A percentile compares a stretch with the other conserved stretches of the same genome.
Conservation (phyloP, 1,140 invertebrate genomes). For the Eubasilissa regina region DNA sequence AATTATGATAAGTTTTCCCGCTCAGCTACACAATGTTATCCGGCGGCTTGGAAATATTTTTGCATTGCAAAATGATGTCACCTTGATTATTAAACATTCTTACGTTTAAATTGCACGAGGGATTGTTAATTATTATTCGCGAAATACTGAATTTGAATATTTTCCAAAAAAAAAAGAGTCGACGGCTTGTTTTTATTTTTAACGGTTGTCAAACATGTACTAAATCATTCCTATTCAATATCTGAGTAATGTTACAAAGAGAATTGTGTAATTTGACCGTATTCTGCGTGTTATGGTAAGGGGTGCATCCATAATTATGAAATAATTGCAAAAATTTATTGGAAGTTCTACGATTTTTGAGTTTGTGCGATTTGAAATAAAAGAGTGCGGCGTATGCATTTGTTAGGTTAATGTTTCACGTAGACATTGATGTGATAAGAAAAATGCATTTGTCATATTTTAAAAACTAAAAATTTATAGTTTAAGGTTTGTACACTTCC, state of each 20-base stretch:
- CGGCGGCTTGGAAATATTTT: not conserved
- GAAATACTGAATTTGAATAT: not conserved
- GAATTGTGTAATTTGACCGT: too few relatives aligned
- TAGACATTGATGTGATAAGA: too few relatives aligned
- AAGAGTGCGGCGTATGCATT: slow-evolving; percentile 13
- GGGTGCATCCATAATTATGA: too few relatives aligned
- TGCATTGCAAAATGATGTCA: slow-evolving; percentile 27
- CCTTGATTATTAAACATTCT: not conserved
- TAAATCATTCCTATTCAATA: too few relatives aligned
- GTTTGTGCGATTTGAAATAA: not conserved
- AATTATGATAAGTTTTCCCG: slow-evolving; percentile 41
- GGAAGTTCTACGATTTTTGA: too few relatives aligned
- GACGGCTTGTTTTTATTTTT: slow-evolving; percentile 3
- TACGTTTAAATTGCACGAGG: not conserved
- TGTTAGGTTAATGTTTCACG: slow-evolving; percentile 14
- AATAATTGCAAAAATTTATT: too few relatives aligned
- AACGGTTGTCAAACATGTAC: slow-evolving; percentile 35
- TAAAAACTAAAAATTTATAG: too few relatives aligned
- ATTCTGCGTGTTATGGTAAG: too few relatives aligned
- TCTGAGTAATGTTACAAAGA: too few relatives aligned
- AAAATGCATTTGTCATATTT: too few relatives aligned
- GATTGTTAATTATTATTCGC: not conserved
- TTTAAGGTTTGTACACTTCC: too few relatives aligned
- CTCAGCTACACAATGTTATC: slow-evolving; percentile 30
- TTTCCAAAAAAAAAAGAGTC: slow-evolving; percentile 3